phyloP scores from a whole-genome alignment of 1,140 invertebrate species.

The Drosophila kikkawai region DNA sequence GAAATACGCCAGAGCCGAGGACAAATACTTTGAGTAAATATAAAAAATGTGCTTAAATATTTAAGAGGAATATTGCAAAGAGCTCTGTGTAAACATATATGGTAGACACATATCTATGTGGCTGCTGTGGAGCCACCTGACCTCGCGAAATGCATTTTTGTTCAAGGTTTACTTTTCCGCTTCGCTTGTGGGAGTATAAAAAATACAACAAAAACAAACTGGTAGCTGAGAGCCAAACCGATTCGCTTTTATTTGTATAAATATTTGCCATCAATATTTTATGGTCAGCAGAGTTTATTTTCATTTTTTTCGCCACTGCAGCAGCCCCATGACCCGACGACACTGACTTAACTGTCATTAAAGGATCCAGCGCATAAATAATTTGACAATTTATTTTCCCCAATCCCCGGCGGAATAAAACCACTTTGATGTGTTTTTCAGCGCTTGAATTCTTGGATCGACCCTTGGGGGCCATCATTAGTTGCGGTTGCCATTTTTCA shows the following conservation, averaged over 20 bases:
- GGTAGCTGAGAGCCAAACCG: conserved; percentile 27
- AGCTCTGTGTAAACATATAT: conserved; percentile 5
- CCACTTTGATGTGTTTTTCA: conserved; percentile 46
- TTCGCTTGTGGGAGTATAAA: conserved; percentile 10
- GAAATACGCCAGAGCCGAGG: conserved; percentile 32
- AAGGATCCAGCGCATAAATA: conserved; percentile 59
- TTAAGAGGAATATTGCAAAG: conserved; percentile 31
- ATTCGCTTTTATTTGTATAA: conserved; percentile 51
- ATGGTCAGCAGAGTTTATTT: conserved; percentile 58
- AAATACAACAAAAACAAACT: conserved; percentile 22
- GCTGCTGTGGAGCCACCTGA: conserved; percentile 24
- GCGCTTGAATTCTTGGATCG: conserved; percentile 17
- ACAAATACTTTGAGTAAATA: conserved; percentile 41
- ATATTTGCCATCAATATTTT: conserved; percentile 70
- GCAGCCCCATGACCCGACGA: conserved; percentile 30
- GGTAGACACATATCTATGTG: background rate
- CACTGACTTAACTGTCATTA: conserved; percentile 68
- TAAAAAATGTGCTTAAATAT: conserved; percentile 47
- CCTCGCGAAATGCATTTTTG: conserved; percentile 29
- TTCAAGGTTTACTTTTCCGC: conserved; percentile 38
- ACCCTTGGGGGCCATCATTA: conserved; percentile 46
- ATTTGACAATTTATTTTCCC: conserved; percentile 56
- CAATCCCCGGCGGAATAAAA: conserved; percentile 11
- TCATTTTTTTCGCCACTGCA: conserved; percentile 8
- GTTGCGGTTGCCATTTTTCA: conserved; percentile 64